phyloP scores from a whole-genome alignment of 2,888 invertebrate species.

The Desoria tigrina region DNA sequence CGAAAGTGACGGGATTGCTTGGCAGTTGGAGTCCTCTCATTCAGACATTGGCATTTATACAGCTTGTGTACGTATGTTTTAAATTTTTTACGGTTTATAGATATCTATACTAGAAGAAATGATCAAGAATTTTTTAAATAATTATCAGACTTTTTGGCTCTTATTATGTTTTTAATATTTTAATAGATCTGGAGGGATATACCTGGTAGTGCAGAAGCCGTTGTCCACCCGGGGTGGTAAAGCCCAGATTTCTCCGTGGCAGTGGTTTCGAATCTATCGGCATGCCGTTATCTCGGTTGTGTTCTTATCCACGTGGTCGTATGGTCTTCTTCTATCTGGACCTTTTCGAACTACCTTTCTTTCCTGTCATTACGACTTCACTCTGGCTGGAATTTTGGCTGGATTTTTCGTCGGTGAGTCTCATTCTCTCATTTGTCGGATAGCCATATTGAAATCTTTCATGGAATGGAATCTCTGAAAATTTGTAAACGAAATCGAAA shows the following conservation, averaged over 20 bases:
- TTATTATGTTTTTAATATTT: too few species aligned
- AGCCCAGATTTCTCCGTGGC: conserved; percentile 24
- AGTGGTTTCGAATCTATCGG: conserved; percentile 41
- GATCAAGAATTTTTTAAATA: too few species aligned
- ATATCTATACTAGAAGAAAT: too few species aligned
- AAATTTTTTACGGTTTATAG: background rate
- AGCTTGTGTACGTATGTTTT: conserved; percentile 34
- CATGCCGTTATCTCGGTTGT: conserved; percentile 37
- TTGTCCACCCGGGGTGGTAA: conserved; percentile 32
- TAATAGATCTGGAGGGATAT: conserved; percentile 39
- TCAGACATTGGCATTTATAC: conserved; percentile 42
- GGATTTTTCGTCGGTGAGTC: conserved; percentile 42
- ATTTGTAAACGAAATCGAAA: too few species aligned
- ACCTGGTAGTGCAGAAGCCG: conserved; percentile 37
- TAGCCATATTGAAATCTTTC: too few species aligned
- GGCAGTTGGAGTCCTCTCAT: conserved; percentile 37
- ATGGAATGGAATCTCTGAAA: too few species aligned
- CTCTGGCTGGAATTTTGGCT: conserved; percentile 43
- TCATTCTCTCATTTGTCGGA: conserved; percentile 8
- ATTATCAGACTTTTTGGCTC: too few species aligned
- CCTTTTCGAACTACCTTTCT: conserved; percentile 45
- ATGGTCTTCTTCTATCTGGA: conserved; percentile 44
- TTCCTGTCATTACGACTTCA: conserved; percentile 44
- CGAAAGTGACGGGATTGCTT: conserved; percentile 22
- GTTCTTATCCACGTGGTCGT: conserved; percentile 38